Evolutionary conservation across 2,888 invertebrate species (phyloP), one percentile per base, ranked within the genome.

Genomic region (Sphinx pinastri): DNA sequence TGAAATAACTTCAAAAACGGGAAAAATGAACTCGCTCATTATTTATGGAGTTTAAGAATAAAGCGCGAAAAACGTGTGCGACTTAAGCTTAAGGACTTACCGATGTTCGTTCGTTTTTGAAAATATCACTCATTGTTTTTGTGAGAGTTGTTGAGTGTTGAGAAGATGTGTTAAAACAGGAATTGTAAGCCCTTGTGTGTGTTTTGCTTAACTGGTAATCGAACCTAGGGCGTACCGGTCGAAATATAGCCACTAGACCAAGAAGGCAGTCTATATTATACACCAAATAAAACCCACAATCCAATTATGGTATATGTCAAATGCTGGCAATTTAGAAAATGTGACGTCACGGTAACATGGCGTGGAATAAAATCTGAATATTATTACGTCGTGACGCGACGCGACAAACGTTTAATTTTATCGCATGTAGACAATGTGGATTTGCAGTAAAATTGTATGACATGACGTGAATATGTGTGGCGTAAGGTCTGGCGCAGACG

Each of bases 31-130:
- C 71, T 73, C 75, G 2, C 76, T 77, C 78, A 73, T 82, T 81
- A 75, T 70, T 74, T 81, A 82, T 81, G 80, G 76, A 79, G 78
- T 80, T 82, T 79, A 52, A 67, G 54, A 69, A 73, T 72, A 76
- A 78, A 81, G 77, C 73, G 79, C 31, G n/a, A 55, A 14, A 16
- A 45, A 54, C 31, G 58, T 58, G 63, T 38, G 16, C 6, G 11
- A 10, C 49, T 19, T 63, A 19, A 63, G 1, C 25, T 2, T 47
- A 11, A 19, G 47, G 60, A 60, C 45, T 49, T 63, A 8, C 63
- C 63, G 49, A 49, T 63, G 63, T 63, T 63, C 16, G 13, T 13
- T 13, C 16, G 19, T 49, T 63, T 13, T 49, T 63, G 60, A 60
- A 60, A 60, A 60, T 60, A 60, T 47, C 4, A 38, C 0, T 0